phyloP scores from a whole-genome alignment of 2,113 vertebrate species.

The human (Homo sapiens) region DNA sequence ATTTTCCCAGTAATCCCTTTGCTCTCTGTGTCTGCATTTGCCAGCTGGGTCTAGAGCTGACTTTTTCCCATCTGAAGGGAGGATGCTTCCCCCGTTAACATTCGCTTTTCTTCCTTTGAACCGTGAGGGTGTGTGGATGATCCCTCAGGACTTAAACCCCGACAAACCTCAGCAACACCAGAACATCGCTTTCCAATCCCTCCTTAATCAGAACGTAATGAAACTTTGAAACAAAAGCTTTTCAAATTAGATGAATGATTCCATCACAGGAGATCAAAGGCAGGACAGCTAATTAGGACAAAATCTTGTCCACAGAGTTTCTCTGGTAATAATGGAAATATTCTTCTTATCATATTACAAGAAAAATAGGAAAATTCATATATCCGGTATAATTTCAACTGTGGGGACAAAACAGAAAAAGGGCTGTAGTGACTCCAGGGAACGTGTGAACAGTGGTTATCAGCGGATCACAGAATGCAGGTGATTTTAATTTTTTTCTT shows the following conservation, averaged over 20 bases:
- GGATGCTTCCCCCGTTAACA: rapidly evolving
- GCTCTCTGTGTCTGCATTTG: not conserved
- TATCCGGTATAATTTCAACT: not conserved
- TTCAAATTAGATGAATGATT: constrained; percentile 32
- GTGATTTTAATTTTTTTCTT: not conserved
- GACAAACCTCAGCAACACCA: not conserved
- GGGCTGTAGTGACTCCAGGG: not conserved
- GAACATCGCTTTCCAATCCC: not conserved
- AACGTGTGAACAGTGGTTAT: not conserved
- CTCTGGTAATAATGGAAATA: not conserved
- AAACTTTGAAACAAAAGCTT: constrained; percentile 30
- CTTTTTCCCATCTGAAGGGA: not conserved
- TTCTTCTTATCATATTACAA: not conserved
- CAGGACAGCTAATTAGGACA: constrained; percentile 5
- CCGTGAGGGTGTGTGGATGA: not conserved
- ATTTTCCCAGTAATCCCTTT: constrained; percentile 40
- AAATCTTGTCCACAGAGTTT: not conserved
- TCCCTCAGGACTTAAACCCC: not conserved
- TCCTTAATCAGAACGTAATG: not conserved
- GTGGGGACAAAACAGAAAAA: not conserved
- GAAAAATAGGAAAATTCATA: not conserved
- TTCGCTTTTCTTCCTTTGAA: not conserved
- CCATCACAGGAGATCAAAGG: not conserved
- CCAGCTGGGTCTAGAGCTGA: not conserved
- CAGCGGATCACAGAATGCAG: not conserved